phyloP scores from a whole-genome alignment of 2,797 vertebrate species.

The Lagorchestes hirsutus region DNA sequence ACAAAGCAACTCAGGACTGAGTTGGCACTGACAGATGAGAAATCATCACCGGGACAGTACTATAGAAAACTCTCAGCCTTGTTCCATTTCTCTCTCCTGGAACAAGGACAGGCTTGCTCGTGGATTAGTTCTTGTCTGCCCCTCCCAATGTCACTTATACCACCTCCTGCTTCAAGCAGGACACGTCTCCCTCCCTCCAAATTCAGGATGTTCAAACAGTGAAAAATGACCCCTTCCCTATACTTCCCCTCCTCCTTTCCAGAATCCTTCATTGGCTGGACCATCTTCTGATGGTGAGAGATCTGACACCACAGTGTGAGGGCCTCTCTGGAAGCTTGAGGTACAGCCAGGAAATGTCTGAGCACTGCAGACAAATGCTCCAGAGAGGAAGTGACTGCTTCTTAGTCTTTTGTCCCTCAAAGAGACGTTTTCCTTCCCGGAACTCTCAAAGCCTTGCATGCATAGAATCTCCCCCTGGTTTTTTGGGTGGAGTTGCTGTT shows the following conservation, averaged over 20 bases:
- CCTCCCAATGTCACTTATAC: not conserved
- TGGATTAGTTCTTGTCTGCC: not conserved
- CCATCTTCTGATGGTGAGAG: not conserved
- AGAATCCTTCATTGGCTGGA: not conserved
- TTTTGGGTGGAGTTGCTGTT: not conserved
- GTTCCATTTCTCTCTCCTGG: not conserved
- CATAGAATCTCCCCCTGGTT: not conserved
- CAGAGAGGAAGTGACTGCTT: not conserved
- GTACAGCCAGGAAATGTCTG: not conserved
- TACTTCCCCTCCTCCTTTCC: not conserved
- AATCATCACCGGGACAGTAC: not conserved
- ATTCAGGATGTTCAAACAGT: not conserved
- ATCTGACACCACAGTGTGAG: conserved; percentile 42
- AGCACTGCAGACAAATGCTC: not conserved
- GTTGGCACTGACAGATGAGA: not conserved
- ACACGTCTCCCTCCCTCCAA: not conserved
- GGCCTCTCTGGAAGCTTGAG: fast-evolving
- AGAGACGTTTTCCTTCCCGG: conserved; percentile 10
- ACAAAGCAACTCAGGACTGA: not conserved
- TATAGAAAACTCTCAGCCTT: not conserved
- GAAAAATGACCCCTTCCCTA: not conserved
- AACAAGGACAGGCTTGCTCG: not conserved
- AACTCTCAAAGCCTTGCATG: not conserved
- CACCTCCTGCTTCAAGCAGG: not conserved
- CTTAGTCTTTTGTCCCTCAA: conserved; percentile 51